Evolutionary conservation across 2,113 vertebrate species (phyloP).

Genomic region (Oreotrochilus melanogaster): DNA sequence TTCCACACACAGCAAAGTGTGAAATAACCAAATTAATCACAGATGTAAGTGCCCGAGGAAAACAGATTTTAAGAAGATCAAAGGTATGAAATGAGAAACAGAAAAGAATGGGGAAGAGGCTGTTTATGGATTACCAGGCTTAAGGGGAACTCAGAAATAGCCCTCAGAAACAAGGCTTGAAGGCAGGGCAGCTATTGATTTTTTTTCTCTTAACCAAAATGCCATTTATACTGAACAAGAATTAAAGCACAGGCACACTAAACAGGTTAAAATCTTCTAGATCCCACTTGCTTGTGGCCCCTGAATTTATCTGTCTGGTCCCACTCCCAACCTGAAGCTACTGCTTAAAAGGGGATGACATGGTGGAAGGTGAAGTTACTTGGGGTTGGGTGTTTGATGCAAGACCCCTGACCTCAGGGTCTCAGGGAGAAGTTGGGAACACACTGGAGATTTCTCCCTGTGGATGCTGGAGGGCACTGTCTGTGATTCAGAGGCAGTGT

Average conservation of each 20-base stretch:
- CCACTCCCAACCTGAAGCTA: background rate
- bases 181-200: constrained; percentile 31
- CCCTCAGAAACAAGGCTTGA: constrained; percentile 15
- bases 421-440: background rate
- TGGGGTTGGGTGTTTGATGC: background rate
- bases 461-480: background rate
- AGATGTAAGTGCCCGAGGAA: background rate
- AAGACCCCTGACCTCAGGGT: background rate
- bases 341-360: background rate
- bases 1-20: constrained; percentile 33
- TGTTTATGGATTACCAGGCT: constrained; percentile 1
- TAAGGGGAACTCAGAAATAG: background rate
- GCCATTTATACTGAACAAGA: constrained; percentile 10
- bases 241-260: background rate
- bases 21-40: constrained; percentile 52
- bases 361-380: background rate
- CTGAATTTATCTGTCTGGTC: background rate
- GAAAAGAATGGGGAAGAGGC: background rate
- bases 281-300: background rate
- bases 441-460: rapidly evolving
- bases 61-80: constrained; percentile 23
- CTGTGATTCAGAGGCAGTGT: rapidly evolving
- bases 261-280: background rate
- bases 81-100: constrained; percentile 18
- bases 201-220: background rate